Evolutionary conservation across 1,140 invertebrate species (phyloP), one percentile per base, ranked within the genome.

Genomic region (Drosophila cardini): DNA sequence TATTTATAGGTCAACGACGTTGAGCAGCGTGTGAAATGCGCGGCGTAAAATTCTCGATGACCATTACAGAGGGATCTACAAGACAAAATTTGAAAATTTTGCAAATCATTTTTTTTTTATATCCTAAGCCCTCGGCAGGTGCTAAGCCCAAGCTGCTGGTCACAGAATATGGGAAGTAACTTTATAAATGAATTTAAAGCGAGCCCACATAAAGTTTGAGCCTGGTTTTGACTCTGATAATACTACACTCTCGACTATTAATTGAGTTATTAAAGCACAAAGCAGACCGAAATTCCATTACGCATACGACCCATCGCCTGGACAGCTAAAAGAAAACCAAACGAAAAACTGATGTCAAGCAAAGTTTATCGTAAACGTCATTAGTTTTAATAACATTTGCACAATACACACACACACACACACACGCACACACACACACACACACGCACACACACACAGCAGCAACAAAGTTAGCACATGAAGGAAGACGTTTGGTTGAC

Each of bases 311-410:
- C 34, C 58, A 70, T 72, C 78, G 69, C 68, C 77, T 65, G 79
- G 72, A 72, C 68, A 43, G 79, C 61, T 64, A 63, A 72, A 60
- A 62, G 10, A 50, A 63, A 60, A 45, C 55, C 55, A 57, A 40
- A 13, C 7, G 13, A 2, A 30, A n/a, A 57, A 42, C 43, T 55
- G 32, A 56, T 16, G 53, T 32, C 45, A 30, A 60, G 34, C 62
- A 70, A 87, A 86, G 67, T 76, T 87, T 76, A 38, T 53, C 52
- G 48, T 75, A 84, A 75, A 84, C 65, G 67, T 89, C 84, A 80
- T 87, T 84, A 87, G 80, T 84, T 87, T 89, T 80, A 87, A 87
- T 87, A 90, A 80, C 64, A 84, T 87, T 89, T 87, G 57, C 72
- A 60, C 68, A 78, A 79, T 64, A 64, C 38, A 50, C 48, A 21